These are phyloP conservation scores for Dysidea cf. avara DNA, from an alignment of 37 sponge, comb jelly and placozoan genomes.

Conservation along the genomic window DNA sequence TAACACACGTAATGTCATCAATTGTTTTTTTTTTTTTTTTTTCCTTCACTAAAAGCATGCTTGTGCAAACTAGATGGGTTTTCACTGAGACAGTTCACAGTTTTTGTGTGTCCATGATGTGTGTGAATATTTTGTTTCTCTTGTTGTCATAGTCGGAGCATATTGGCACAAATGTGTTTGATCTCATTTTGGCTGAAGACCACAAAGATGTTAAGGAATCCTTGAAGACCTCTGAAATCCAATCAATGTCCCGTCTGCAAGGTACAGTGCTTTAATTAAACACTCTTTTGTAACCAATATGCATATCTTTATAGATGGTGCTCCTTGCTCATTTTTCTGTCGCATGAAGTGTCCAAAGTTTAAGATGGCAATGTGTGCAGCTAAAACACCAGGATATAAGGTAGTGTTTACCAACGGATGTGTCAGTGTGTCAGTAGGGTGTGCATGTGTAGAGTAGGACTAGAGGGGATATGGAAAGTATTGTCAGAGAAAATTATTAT, in stretches of 20 bases:
- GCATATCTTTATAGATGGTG: constrained; percentile 10
- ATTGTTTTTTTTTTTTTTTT: no score
- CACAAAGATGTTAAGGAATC: constrained; percentile 7
- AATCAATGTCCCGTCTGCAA: constrained; percentile 1
- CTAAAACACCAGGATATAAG: constrained; percentile 54
- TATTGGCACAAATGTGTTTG: constrained; percentile 46
- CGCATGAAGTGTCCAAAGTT: constrained; percentile 61
- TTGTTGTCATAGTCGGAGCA: constrained; percentile 50
- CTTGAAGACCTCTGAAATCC: constrained; percentile 7
- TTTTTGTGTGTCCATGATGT: no score
- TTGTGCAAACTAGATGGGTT: no score
- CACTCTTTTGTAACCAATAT: no score
- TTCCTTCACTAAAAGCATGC: no score
- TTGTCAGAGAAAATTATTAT: no score
- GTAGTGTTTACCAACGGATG: constrained; percentile 5
- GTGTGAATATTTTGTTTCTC: no score
- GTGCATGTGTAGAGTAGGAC: neutral
- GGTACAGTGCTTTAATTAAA: no score
- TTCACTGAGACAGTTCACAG: no score
- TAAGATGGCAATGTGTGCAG: constrained; percentile 47
- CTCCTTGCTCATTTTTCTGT: constrained; percentile 50
- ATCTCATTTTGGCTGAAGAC: constrained; percentile 45
- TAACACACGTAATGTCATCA: no score
- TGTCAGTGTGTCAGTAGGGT: neutral
- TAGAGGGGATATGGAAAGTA: neutral